Conservation (phyloP, 2,888 invertebrate species). For the Acronicta alni region DNA sequence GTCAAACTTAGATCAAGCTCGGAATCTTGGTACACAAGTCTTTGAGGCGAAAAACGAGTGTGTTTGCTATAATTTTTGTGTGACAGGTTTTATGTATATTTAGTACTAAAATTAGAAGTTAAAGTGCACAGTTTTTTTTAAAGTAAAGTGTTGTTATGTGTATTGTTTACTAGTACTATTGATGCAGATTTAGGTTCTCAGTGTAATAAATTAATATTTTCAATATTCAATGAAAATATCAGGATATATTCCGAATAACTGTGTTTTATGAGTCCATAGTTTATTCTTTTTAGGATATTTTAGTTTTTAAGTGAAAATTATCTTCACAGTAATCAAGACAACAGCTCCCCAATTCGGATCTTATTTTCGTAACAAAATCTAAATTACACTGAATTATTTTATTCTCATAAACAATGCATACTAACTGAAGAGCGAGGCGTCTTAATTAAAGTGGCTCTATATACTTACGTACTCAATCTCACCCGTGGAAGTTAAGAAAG, state of each 20-base stretch:
- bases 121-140: no score
- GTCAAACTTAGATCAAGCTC: constrained; percentile 85
- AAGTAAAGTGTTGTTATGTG: no score
- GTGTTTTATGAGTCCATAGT: no score
- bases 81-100: constrained; percentile 50
- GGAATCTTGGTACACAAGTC: constrained; percentile 66
- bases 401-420: constrained; percentile 84
- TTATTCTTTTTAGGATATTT: no score
- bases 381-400: constrained; percentile 76
- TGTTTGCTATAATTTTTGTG: constrained; percentile 64
- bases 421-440: constrained; percentile 78
- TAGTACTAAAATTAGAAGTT: background rate
- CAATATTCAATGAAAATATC: background rate
- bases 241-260: background rate
- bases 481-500: constrained; percentile 86
- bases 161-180: background rate
- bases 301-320: no score
- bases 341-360: constrained; percentile 15
- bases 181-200: background rate
- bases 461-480: constrained; percentile 86
- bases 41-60: constrained; percentile 49
- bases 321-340: background rate
- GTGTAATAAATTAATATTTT: no score
- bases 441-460: constrained; percentile 87
- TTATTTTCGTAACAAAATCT: constrained; percentile 62